Evolutionary conservation across 1,140 invertebrate species (phyloP), one percentile per base, ranked within the genome.

Genomic region (Acyrthosiphon pisum): DNA sequence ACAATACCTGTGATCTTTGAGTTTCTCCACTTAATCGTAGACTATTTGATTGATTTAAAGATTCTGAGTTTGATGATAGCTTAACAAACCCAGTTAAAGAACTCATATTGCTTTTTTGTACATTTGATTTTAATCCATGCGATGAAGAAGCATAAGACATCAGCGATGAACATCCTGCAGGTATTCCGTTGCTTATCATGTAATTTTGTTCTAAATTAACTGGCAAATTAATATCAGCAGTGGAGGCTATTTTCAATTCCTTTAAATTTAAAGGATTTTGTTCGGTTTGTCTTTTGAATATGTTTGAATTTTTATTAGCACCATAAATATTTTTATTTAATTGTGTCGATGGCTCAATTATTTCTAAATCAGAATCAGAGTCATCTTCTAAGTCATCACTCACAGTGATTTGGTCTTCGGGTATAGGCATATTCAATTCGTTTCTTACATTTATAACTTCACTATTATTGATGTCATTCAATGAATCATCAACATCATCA

Each of bases 241-340:
- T 3, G 22, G 76, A 84, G 84, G 50, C 9, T 26, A 84, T 53
- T 14, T 83, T 92, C 83, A 92, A 8, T 84, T 35, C 83, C 48
- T 91, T 68, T 91, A 91, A n/a, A 50, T 91, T 46, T 81, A 81
- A 76, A 81, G 26, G 50, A 81, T 76, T 14, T 11, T 46, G 81
- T 83, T 60, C 37, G 4, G 81, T 48, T 88, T 22, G 87, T 53
- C 22, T 88, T 23, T 7, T 35, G 22, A n/a, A 22, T 48, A 56
- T 14, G 11, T 89, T 53, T 56, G 8, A 7, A 60, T 90, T 90
- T 90, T 56, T 90, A 56, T 23, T 14, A 90, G 18, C 37, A 68
- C 9, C 22, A 44, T 53, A 60, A 30, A 37, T 30, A 14, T 44
- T 90, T n/a, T 90, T 30, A 1, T 44, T 90, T 30, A 44, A 23